Percentiles rank a stretch among this genome's conserved stretches.
These are phyloP conservation scores for Dryobota labecula DNA, from an alignment of 2,888 invertebrate genomes.

Conservation along the genomic window DNA sequence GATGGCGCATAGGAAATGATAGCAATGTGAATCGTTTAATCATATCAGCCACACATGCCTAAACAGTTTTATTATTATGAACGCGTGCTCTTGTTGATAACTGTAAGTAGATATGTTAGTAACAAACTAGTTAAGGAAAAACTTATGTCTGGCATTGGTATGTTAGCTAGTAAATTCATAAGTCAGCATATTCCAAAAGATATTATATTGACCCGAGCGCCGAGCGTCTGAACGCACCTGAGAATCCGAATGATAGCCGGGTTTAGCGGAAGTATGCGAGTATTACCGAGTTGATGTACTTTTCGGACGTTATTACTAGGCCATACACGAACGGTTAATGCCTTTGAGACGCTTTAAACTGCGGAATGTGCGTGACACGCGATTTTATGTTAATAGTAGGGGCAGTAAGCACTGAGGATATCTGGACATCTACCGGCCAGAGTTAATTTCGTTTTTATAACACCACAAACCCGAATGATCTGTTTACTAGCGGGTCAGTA, in stretches of 20 bases:
- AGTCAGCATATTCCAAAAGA: conserved; percentile 39
- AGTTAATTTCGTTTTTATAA: conserved; percentile 91
- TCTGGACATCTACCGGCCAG: conserved; percentile 87
- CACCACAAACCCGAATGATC: conserved; percentile 91
- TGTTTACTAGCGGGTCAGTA: conserved; percentile 91
- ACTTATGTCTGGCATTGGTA: neutral
- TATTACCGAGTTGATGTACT: conserved; percentile 58
- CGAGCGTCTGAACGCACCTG: conserved; percentile 40
- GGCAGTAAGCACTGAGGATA: conserved; percentile 80
- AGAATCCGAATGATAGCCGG: conserved; percentile 54
- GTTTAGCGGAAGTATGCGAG: conserved; percentile 54
- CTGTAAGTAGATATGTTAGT: conserved; percentile 15
- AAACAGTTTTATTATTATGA: conserved; percentile 52
- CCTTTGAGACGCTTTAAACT: conserved; percentile 76
- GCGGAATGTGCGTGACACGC: conserved; percentile 79
- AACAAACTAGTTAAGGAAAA: conserved; percentile 19
- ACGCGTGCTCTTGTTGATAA: conserved; percentile 26
- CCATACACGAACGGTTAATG: conserved; percentile 73
- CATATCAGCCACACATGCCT: conserved; percentile 54
- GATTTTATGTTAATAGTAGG: conserved; percentile 84
- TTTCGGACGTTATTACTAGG: conserved; percentile 68
- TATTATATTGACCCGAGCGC: conserved; percentile 23
- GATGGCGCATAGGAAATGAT: conserved; percentile 64
- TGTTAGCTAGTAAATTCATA: conserved; percentile 18
- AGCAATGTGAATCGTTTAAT: conserved; percentile 61